Percentiles rank a stretch among this genome's conserved stretches.
Evolutionary conservation across 2,797 vertebrate genomes (phyloP).

Genomic region (Streptopelia turtur): DNA sequence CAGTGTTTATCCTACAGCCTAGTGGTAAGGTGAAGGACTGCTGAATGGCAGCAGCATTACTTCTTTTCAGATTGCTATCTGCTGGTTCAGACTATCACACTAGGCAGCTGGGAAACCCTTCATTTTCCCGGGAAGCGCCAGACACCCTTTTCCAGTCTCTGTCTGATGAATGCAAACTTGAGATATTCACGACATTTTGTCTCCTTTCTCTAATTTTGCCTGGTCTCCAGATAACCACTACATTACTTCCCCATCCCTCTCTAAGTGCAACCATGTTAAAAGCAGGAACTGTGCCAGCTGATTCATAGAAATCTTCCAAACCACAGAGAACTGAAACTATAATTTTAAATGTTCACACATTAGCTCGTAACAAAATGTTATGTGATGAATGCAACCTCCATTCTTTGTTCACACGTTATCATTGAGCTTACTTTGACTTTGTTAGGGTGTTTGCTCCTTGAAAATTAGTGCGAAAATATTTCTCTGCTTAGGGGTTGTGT

Average conservation of each 20-base stretch:
- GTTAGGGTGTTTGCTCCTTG: background rate
- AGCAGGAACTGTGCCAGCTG: background rate
- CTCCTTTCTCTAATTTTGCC: background rate
- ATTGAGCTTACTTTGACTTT: background rate
- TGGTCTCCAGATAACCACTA: background rate
- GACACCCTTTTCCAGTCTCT: background rate
- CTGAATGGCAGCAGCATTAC: background rate
- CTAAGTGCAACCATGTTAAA: background rate
- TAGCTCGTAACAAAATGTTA: background rate
- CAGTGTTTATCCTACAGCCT: background rate
- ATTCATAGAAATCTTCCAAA: background rate
- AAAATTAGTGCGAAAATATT: background rate
- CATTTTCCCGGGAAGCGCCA: background rate
- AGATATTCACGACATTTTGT: fast-evolving
- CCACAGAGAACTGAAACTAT: background rate
- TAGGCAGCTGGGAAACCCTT: background rate
- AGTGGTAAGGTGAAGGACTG: background rate
- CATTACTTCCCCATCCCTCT: fast-evolving
- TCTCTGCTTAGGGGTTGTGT: background rate
- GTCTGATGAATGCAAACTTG: background rate
- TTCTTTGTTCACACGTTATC: background rate
- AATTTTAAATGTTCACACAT: background rate
- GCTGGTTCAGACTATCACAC: background rate
- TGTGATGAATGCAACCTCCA: background rate
- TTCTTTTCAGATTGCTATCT: background rate